A percentile compares a stretch with the other conserved stretches of the same genome.
These are phyloP conservation scores for Nasonovia ribisnigri DNA, from an alignment of 2,888 invertebrate species.

Conservation along the genomic window DNA sequence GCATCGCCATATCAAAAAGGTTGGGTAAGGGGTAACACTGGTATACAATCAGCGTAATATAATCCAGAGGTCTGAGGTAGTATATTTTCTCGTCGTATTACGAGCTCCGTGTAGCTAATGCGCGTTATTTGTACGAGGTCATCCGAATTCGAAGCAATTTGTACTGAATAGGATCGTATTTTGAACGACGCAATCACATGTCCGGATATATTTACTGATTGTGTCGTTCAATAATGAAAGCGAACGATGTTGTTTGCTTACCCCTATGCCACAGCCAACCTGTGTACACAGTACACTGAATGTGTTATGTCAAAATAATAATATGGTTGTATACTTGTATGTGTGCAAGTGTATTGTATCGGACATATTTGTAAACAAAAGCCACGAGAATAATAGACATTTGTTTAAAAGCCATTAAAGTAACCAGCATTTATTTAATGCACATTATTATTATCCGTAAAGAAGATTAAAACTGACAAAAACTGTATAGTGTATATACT, in stretches of 20 bases:
- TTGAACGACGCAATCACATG: neutral
- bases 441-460: neutral
- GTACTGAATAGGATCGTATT: neutral
- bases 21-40: no score
- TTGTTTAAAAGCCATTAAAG: conserved; percentile 23
- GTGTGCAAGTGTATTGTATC: neutral
- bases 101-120: neutral
- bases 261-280: neutral
- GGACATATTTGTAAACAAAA: conserved; percentile 30
- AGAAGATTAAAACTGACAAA: neutral
- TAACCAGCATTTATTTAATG: conserved; percentile 10
- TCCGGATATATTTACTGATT: conserved; percentile 13
- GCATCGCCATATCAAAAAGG: no score
- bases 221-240: conserved; percentile 22
- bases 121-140: conserved; percentile 9
- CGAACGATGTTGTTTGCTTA: conserved; percentile 19
- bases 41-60: neutral
- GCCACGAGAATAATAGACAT: conserved; percentile 7
- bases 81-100: neutral
- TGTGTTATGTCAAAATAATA: conserved; percentile 2
- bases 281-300: neutral
- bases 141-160: neutral
- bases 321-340: neutral
- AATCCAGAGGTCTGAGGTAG: no score
- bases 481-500: neutral